Evolutionary conservation across 2,888 invertebrate genomes (phyloP).

Genomic region (Leucania comma): DNA sequence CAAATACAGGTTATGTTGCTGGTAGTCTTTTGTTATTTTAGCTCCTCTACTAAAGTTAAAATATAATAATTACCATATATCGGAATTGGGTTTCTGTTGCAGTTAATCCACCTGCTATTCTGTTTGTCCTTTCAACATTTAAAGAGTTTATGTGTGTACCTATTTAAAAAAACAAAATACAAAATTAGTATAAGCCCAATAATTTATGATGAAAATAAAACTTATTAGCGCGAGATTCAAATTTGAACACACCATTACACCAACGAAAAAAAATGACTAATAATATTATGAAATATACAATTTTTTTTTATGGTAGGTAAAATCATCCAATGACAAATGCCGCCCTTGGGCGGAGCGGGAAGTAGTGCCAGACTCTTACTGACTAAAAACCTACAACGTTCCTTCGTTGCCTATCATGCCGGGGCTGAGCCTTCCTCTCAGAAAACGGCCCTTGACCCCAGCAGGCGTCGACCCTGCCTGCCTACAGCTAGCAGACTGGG

Average conservation of each 20-base stretch:
- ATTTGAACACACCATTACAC: not conserved
- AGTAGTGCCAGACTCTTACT: too few relatives aligned
- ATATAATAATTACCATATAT: constrained; percentile 22
- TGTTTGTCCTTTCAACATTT: constrained; percentile 9
- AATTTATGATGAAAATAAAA: not conserved
- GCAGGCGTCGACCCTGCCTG: too few relatives aligned
- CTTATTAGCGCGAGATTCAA: not conserved
- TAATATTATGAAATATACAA: not conserved
- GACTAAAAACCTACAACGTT: too few relatives aligned
- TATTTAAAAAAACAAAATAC: constrained; percentile 1
- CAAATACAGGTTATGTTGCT: too few relatives aligned
- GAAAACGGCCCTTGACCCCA: too few relatives aligned
- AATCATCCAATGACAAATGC: too few relatives aligned
- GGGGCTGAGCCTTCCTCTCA: too few relatives aligned
- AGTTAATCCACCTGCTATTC: constrained; percentile 12
- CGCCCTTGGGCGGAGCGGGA: too few relatives aligned
- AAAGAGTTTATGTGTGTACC: constrained; percentile 14
- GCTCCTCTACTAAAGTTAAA: not conserved
- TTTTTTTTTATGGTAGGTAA: too few relatives aligned
- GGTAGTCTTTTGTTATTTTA: not conserved
- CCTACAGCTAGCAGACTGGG: too few relatives aligned
- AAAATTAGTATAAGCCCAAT: constrained; percentile 2
- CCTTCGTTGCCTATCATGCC: too few relatives aligned
- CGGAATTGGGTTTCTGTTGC: not conserved
- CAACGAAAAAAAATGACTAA: not conserved